Evolutionary conservation across 2,797 vertebrate species (phyloP), one percentile per base, ranked within the genome.

Genomic region (Urophycis tenuis): DNA sequence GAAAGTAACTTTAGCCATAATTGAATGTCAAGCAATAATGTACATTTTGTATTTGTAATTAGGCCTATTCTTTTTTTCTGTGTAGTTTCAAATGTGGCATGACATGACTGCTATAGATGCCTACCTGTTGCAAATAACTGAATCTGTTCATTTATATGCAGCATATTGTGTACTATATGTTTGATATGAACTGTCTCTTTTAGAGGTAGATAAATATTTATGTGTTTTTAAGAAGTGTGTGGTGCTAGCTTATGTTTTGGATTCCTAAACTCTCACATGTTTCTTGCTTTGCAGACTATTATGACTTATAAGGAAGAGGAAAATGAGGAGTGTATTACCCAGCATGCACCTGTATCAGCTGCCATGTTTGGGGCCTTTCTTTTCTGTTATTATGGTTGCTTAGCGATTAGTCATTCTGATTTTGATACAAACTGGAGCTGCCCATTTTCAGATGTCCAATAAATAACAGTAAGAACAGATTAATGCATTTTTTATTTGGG

Each of bases 1-100:
- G 33, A 86, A 74, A 69, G 30, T 31, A 78, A 75, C 49, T 93
- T 93, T 91, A 96, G 94, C 95, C 94, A 96, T 95, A 95, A 94
- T 90, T 93, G 93, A 96, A 96, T 95, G 94, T 96, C 88, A 92
- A 95, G 95, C 95, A 96, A 95, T 96, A 95, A 96, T 93, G 93
- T 84, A 92, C 90, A 93, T 92, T 93, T 93, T 92, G 93, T 92
- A 91, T 94, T 78, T 83, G 79, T 80, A 80, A 74, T 73, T 49
- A n/a, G n/a, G n/a, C n/a, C n/a, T n/a, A 78, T 81, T 92, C 75
- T 91, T 70, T 90, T 64, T 90, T 91, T 92, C 91, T 95, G 93
- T 91, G 94, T 91, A 94, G 91, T 93, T 93, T 94, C 92, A 93
- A 92, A 92, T 92, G 93, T 87, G 91, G 94, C 95, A 95, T 94